Conservation (phyloP, 2,113 vertebrate genomes). For the Corythaixoides concolor region DNA sequence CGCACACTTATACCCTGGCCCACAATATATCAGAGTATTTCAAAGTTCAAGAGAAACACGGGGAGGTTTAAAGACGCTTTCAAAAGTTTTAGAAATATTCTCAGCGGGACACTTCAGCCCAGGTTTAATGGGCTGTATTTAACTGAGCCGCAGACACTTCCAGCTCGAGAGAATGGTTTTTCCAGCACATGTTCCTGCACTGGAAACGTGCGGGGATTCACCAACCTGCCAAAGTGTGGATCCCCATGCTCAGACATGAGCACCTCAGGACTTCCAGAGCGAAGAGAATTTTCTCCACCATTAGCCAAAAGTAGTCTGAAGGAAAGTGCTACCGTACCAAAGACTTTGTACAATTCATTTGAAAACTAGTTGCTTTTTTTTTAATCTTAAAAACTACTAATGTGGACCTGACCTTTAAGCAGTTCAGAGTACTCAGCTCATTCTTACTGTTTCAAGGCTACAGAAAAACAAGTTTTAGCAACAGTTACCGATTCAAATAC, state of each 20-base stretch:
- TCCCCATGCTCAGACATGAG: background rate
- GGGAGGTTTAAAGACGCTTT: background rate
- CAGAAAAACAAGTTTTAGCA: background rate
- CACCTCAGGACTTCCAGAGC: background rate
- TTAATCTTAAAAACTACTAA: background rate
- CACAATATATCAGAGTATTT: background rate
- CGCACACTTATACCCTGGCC: background rate
- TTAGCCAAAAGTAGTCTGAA: background rate
- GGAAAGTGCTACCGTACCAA: background rate
- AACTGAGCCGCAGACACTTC: background rate
- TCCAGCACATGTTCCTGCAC: background rate
- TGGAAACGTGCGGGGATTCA: background rate
- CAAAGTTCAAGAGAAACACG: background rate
- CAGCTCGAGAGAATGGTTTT: background rate
- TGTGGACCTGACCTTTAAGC: background rate
- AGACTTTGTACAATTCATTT: background rate
- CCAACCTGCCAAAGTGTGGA: rapidly evolving
- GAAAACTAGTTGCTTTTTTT: background rate
- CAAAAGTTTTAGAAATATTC: background rate
- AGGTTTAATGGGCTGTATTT: background rate
- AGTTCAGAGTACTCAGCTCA: background rate
- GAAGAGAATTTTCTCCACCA: background rate
- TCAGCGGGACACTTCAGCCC: background rate
- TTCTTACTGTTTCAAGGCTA: background rate
- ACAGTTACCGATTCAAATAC: background rate